A percentile compares a stretch with the other conserved stretches of the same genome.
phyloP scores from a whole-genome alignment of 1,140 invertebrate species.

The Pollicipes pollicipes region DNA sequence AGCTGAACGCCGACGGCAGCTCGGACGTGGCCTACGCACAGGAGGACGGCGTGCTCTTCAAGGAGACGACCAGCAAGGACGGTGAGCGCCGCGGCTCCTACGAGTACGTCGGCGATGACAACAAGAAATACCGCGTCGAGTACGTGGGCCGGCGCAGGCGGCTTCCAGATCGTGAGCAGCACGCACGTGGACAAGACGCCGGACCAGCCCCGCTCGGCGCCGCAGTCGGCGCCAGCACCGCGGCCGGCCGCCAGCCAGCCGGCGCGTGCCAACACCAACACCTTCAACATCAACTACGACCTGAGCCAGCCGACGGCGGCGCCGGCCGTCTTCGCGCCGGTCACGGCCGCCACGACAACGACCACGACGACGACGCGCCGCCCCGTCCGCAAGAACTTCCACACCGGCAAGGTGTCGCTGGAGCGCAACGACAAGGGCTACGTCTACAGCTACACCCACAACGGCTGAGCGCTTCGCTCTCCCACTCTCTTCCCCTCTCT shows the following conservation, averaged over 20 bases:
- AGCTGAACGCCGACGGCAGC: conserved; percentile 55
- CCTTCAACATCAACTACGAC: not conserved
- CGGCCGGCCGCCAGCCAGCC: not conserved
- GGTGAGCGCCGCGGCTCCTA: conserved; percentile 65
- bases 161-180: conserved; percentile 33
- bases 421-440: not conserved
- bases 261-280: not conserved
- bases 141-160: conserved; percentile 71
- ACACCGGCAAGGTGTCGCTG: not conserved
- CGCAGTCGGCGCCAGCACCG: too few species aligned
- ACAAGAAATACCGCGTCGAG: conserved; percentile 54
- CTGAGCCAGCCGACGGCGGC: not conserved
- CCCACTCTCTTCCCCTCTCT: too few species aligned
- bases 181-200: not conserved
- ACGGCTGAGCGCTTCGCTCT: not conserved
- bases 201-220: too few species aligned
- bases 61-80: conserved; percentile 62
- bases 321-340: too few species aligned
- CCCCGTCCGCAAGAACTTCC: not conserved
- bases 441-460: not conserved
- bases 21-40: conserved; percentile 65
- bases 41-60: conserved; percentile 74
- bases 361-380: not conserved
- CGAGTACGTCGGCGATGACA: conserved; percentile 66
- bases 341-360: not conserved